Evolutionary conservation across 2,113 vertebrate genomes (phyloP).

Genomic region (Cavia aperea): DNA sequence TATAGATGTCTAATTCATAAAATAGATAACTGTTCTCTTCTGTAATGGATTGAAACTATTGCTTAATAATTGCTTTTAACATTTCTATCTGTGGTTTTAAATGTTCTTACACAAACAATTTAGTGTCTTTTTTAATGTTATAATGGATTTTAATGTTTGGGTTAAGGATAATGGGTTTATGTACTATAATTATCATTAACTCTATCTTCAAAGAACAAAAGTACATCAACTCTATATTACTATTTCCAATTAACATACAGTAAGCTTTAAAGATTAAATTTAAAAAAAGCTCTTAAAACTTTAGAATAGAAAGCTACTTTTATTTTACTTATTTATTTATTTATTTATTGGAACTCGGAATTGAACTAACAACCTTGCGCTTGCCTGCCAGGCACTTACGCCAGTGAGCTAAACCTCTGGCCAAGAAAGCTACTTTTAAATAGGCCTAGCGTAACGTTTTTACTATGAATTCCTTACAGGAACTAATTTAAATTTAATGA

Average conservation of each 20-base stretch:
- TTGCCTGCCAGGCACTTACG: too few relatives aligned
- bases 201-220: conserved; percentile 3
- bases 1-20: conserved; percentile 21
- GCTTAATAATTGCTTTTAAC: neutral
- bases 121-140: neutral
- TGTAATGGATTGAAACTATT: neutral
- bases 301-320: neutral
- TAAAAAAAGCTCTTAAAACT: neutral
- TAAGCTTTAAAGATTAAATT: conserved; percentile 15
- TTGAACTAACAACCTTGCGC: too few relatives aligned
- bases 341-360: too few relatives aligned
- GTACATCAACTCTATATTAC: neutral
- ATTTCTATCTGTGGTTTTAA: neutral
- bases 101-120: neutral
- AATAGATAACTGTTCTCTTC: conserved; percentile 4
- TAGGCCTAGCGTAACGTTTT: neutral
- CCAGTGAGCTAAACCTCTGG: too few relatives aligned
- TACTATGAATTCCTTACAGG: neutral
- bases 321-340: neutral
- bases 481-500: conserved; percentile 23
- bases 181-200: conserved; percentile 1
- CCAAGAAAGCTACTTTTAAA: neutral
- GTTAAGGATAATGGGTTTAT: neutral
- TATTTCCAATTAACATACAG: conserved; percentile 36
- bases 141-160: neutral